A percentile compares a stretch with the other conserved stretches of the same genome.
These are phyloP conservation scores for Calliscelio sp. DNA, from an alignment of 2,888 invertebrate species.

Conservation along the genomic window DNA sequence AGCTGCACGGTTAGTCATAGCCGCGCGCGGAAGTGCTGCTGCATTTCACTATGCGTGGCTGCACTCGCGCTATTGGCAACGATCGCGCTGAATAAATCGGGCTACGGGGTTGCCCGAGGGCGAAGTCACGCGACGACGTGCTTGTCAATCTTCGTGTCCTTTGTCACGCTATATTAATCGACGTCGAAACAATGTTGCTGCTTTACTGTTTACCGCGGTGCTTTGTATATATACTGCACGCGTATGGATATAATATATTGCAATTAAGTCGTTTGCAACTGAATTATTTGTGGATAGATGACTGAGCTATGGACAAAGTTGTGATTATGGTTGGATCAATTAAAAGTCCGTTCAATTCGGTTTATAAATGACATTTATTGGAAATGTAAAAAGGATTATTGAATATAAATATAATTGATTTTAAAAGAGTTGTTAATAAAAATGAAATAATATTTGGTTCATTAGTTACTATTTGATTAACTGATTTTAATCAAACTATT, in stretches of 20 bases:
- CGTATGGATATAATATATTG: neutral
- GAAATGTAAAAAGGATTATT: too few species aligned
- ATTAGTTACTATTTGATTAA: too few species aligned
- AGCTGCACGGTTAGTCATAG: conserved; percentile 20
- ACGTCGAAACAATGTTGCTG: conserved; percentile 33
- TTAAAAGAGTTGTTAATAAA: too few species aligned
- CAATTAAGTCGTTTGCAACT: too few species aligned
- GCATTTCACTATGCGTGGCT: conserved; percentile 10
- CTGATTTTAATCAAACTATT: too few species aligned
- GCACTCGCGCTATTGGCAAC: neutral
- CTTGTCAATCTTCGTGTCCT: conserved; percentile 37
- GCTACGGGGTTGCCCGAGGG: neutral
- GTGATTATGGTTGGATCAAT: too few species aligned
- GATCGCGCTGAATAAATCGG: conserved; percentile 29
- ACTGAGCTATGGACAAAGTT: too few species aligned
- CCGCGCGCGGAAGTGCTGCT: conserved; percentile 21
- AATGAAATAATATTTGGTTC: too few species aligned
- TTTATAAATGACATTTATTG: too few species aligned
- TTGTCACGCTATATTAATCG: conserved; percentile 43
- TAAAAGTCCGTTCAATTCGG: too few species aligned
- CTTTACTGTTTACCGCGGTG: conserved; percentile 35
- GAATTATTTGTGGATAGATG: too few species aligned
- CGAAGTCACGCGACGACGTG: conserved; percentile 33
- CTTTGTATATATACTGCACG: conserved; percentile 42
- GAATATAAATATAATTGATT: too few species aligned